phyloP scores from a whole-genome alignment of 2,113 vertebrate species.

The Podarcis muralis region DNA sequence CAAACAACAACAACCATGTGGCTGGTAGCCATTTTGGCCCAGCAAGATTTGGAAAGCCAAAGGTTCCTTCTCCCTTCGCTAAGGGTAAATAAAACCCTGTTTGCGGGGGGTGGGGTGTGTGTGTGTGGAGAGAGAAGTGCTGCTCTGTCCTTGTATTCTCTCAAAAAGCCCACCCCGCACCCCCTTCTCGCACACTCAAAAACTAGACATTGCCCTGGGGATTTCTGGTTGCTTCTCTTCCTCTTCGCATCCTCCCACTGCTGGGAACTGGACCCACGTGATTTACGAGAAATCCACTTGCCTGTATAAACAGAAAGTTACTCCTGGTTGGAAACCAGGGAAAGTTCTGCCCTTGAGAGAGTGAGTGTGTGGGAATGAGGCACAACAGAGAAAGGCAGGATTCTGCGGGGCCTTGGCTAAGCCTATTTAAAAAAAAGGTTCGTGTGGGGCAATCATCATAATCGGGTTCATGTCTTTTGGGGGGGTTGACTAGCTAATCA shows the following conservation, averaged over 20 bases:
- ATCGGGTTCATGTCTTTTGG: background rate
- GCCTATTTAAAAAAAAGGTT: no score
- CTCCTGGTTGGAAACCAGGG: background rate
- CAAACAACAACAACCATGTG: no score
- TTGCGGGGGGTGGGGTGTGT: background rate
- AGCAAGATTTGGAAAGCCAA: no score
- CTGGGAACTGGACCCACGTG: conserved; percentile 15
- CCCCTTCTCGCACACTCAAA: background rate
- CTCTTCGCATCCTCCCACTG: background rate
- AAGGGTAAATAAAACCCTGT: background rate
- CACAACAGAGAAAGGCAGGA: no score
- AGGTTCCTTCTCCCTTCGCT: no score
- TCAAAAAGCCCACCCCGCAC: background rate
- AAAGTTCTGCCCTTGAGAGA: background rate
- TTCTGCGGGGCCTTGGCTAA: no score
- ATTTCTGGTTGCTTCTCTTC: background rate
- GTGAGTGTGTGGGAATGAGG: no score
- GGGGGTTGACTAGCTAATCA: background rate
- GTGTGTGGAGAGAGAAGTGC: no score
- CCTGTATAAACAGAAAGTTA: conserved; percentile 1
- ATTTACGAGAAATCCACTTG: conserved; percentile 4
- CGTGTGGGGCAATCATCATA: no score
- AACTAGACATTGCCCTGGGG: background rate
- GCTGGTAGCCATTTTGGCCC: no score
- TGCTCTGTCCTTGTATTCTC: background rate